These are phyloP conservation scores for Rhinopomastus cyanomelas DNA, from an alignment of 2,113 vertebrate species.

Conservation along the genomic window DNA sequence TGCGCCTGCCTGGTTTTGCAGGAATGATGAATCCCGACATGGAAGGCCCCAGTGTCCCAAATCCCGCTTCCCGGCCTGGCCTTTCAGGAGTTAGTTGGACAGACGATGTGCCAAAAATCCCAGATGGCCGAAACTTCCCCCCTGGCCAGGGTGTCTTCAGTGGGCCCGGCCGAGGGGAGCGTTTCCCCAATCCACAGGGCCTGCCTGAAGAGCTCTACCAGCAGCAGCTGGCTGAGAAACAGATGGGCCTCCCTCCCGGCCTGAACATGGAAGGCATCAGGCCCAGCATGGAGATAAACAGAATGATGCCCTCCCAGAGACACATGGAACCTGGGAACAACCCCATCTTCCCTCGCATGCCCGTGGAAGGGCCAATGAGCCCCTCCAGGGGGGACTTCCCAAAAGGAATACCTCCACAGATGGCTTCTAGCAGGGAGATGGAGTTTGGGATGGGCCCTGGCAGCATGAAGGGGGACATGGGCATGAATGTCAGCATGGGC, in stretches of 20 bases:
- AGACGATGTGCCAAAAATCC: slow-evolving; percentile 95
- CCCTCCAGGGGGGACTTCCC: slow-evolving; percentile 91
- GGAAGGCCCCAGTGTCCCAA: slow-evolving; percentile 86
- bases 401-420: slow-evolving; percentile 80
- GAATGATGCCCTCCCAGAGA: slow-evolving; percentile 91
- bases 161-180: slow-evolving; percentile 91
- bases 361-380: slow-evolving; percentile 92
- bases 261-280: slow-evolving; percentile 86
- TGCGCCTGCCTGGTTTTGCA: slow-evolving; percentile 93
- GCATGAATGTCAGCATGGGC: slow-evolving; percentile 82
- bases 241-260: slow-evolving; percentile 89
- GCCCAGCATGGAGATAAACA: slow-evolving; percentile 86
- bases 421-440: slow-evolving; percentile 83
- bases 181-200: slow-evolving; percentile 93
- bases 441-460: slow-evolving; percentile 92
- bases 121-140: slow-evolving; percentile 90
- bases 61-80: slow-evolving; percentile 83
- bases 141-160: slow-evolving; percentile 91
- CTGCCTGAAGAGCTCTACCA: slow-evolving; percentile 95
- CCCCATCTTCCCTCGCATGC: slow-evolving; percentile 92
- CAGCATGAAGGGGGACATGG: slow-evolving; percentile 83
- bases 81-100: slow-evolving; percentile 90
- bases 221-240: slow-evolving; percentile 91
- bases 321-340: slow-evolving; percentile 89
- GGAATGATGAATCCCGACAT: slow-evolving; percentile 97